Evolutionary conservation across 2,797 vertebrate species (phyloP).

Genomic region (Cynopterus sphinx): DNA sequence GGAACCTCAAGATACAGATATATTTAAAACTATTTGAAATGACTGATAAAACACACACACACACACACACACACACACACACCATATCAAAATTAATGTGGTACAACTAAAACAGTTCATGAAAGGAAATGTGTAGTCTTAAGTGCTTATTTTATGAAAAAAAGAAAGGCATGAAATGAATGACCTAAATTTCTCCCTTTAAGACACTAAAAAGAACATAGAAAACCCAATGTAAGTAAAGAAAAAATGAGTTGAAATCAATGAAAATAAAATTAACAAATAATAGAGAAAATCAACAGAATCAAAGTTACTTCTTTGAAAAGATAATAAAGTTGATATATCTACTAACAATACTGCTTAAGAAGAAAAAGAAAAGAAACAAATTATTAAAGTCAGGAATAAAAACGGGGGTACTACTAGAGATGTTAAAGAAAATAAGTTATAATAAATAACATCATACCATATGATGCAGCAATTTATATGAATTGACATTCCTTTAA

Average conservation of each 20-base stretch:
- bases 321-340: not conserved
- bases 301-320: not conserved
- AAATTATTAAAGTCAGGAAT: not conserved
- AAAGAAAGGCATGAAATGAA: not conserved
- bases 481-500: not conserved
- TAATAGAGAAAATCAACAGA: not conserved
- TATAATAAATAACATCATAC: constrained; percentile 1
- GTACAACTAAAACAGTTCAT: not conserved
- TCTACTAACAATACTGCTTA: not conserved
- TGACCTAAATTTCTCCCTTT: not conserved
- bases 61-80: not conserved
- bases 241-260: not conserved
- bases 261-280: not conserved
- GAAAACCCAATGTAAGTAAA: not conserved
- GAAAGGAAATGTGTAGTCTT: not conserved
- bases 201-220: not conserved
- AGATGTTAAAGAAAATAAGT: not conserved
- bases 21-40: not conserved
- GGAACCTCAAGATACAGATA: not conserved
- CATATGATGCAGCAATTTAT: not conserved
- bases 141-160: not conserved
- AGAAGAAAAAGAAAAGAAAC: not conserved
- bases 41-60: not conserved
- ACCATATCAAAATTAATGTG: not conserved
- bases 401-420: not conserved